Conservation (phyloP, 2,113 vertebrate species). For the Danio rerio region DNA sequence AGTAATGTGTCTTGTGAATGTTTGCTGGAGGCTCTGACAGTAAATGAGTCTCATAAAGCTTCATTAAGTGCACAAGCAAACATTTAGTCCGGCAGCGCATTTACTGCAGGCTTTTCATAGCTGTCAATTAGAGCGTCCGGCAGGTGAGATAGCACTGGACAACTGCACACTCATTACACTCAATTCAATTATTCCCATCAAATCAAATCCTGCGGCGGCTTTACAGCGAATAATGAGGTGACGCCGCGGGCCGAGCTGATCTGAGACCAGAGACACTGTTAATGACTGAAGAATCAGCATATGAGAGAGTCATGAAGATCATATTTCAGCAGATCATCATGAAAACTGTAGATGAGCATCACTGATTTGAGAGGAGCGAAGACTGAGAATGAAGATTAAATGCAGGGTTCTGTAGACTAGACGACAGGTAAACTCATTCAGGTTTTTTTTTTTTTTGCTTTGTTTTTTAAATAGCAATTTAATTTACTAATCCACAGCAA, state of each 20-base stretch:
- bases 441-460: too few relatives aligned
- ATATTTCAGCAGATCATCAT: too few relatives aligned
- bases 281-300: slow-evolving; percentile 36
- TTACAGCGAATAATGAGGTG: slow-evolving; percentile 31
- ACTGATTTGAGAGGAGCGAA: too few relatives aligned
- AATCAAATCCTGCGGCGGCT: slow-evolving; percentile 28
- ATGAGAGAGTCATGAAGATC: too few relatives aligned
- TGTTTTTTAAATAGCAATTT: too few relatives aligned
- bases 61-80: slow-evolving; percentile 18
- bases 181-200: slow-evolving; percentile 48
- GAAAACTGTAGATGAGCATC: too few relatives aligned
- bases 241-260: background rate
- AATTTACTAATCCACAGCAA: too few relatives aligned
- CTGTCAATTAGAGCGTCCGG: slow-evolving; percentile 47
- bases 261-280: background rate
- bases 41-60: slow-evolving; percentile 17
- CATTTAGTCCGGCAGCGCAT: background rate
- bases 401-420: too few relatives aligned
- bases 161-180: slow-evolving; percentile 31
- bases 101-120: slow-evolving; percentile 44
- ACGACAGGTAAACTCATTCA: too few relatives aligned
- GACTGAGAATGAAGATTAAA: too few relatives aligned
- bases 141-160: slow-evolving; percentile 41
- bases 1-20: background rate
- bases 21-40: slow-evolving; percentile 7